These are phyloP conservation scores for Amblyopsis hoosieri DNA, from an alignment of 2,797 vertebrate genomes.

Conservation along the genomic window DNA sequence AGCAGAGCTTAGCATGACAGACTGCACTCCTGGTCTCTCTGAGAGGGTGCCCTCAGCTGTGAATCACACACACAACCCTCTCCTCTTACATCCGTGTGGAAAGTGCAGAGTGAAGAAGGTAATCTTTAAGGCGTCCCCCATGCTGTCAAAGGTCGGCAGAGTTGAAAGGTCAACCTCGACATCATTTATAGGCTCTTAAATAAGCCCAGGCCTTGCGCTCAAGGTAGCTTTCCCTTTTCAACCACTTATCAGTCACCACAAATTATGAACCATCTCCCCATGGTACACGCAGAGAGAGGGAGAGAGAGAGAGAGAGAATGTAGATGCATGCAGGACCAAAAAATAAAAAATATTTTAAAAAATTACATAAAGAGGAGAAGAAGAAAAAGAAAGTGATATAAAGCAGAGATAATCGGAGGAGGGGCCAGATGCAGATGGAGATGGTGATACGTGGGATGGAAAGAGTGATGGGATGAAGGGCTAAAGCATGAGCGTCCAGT, in stretches of 20 bases:
- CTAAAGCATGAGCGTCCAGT: not conserved
- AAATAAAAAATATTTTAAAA: not conserved
- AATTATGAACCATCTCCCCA: not conserved
- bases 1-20: constrained; percentile 61
- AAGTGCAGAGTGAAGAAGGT: constrained; percentile 82
- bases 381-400: not conserved
- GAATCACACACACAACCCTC: constrained; percentile 67
- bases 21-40: constrained; percentile 65
- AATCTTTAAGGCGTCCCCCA: constrained; percentile 84
- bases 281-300: not conserved
- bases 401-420: not conserved
- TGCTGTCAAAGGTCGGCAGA: constrained; percentile 87
- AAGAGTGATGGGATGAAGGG: constrained; percentile 16
- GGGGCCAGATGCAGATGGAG: not conserved
- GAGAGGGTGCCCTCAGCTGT: constrained; percentile 70
- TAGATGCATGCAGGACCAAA: not conserved
- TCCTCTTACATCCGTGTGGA: constrained; percentile 64
- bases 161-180: constrained; percentile 88
- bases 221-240: constrained; percentile 75
- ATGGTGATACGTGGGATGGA: not conserved
- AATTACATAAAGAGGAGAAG: constrained; percentile 24
- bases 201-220: constrained; percentile 80
- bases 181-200: constrained; percentile 92
- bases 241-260: constrained; percentile 77
- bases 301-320: constrained; percentile 18